Evolutionary conservation across 2,797 vertebrate genomes (phyloP).

Genomic region (Halcyon chelicuti): DNA sequence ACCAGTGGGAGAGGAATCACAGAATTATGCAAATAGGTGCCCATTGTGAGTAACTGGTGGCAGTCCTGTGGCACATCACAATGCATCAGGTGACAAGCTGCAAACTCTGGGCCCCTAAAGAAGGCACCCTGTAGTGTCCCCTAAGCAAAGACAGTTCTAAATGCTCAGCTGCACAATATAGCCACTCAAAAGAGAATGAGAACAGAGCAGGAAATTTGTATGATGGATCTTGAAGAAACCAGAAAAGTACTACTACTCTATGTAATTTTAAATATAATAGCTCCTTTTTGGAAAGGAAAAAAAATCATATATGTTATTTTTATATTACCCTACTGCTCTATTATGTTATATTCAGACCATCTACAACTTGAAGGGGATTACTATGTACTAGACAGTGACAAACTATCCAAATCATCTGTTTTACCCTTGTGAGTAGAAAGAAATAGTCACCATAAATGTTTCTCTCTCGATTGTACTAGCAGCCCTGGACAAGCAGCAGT

Average conservation of each 20-base stretch:
- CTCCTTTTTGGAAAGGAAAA: not conserved
- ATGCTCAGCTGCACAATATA: not conserved
- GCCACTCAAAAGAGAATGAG: not conserved
- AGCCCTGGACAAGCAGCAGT: not conserved
- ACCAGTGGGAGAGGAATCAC: not conserved
- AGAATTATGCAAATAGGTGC: not conserved
- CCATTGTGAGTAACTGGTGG: not conserved
- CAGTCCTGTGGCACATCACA: not conserved
- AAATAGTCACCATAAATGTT: not conserved
- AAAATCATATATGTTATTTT: not conserved
- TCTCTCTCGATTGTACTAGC: not conserved
- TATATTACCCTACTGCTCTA: not conserved
- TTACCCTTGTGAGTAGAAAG: not conserved
- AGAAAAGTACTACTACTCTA: not conserved
- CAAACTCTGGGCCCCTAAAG: not conserved
- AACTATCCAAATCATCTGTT: constrained; percentile 15
- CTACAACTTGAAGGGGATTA: not conserved
- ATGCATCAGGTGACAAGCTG: not conserved
- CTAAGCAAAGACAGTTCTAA: not conserved
- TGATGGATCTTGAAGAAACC: not conserved
- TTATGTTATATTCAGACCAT: not conserved
- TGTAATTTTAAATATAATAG: constrained; percentile 22
- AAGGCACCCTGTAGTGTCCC: not conserved
- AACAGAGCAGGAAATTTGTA: not conserved
- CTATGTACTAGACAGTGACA: not conserved